These are phyloP conservation scores for Rhegmatorhina hoffmannsi DNA, from an alignment of 2,113 vertebrate genomes.

Conservation along the genomic window DNA sequence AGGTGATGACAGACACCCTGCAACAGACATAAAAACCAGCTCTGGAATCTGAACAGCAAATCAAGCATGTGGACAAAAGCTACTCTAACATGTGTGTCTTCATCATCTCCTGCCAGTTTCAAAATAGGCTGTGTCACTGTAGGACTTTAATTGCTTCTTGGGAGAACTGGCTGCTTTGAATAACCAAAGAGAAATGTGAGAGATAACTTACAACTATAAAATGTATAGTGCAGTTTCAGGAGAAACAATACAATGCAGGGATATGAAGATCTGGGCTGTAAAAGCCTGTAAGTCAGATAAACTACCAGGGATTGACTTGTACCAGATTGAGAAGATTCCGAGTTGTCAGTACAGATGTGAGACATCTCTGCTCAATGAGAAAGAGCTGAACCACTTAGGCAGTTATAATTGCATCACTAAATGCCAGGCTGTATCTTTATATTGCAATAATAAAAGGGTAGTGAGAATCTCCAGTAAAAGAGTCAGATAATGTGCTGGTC, in stretches of 20 bases:
- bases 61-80: not conserved
- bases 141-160: not conserved
- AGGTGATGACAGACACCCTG: conserved; percentile 40
- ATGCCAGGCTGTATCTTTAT: conserved; percentile 18
- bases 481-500: not conserved
- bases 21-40: conserved; percentile 14
- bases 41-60: conserved; percentile 9
- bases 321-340: not conserved
- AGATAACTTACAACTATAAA: not conserved
- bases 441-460: conserved; percentile 3
- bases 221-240: not conserved
- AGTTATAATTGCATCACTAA: not conserved
- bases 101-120: not conserved
- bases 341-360: not conserved
- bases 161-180: not conserved
- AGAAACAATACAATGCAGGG: not conserved
- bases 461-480: conserved; percentile 2
- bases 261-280: not conserved
- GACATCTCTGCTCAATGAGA: accelerated
- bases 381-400: not conserved
- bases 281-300: not conserved
- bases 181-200: not conserved
- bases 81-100: not conserved
- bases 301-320: not conserved
- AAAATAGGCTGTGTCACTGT: not conserved